These are phyloP conservation scores for Hydrocynus forskahlii DNA, from an alignment of 2,797 vertebrate species.

Conservation along the genomic window DNA sequence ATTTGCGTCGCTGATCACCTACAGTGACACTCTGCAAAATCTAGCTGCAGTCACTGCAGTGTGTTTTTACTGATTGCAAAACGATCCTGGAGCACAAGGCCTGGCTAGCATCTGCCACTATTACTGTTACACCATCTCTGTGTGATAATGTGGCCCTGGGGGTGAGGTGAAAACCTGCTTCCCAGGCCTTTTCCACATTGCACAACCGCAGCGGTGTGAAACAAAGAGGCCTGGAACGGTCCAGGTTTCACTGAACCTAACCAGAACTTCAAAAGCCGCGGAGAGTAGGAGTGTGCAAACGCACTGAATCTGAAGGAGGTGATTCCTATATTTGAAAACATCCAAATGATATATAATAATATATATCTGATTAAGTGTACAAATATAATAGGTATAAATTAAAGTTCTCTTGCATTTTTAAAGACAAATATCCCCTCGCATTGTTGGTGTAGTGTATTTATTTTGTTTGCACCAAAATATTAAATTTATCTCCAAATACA, in stretches of 20 bases:
- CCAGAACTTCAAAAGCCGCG: not conserved
- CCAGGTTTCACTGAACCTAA: not conserved
- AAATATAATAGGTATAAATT: too few species aligned
- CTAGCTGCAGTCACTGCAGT: not conserved
- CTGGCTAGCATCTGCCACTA: conserved; percentile 34
- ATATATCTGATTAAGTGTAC: too few species aligned
- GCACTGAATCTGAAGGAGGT: not conserved
- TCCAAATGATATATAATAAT: too few species aligned
- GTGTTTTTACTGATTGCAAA: conserved; percentile 17
- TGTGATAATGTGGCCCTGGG: conserved; percentile 35
- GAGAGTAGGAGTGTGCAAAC: too few species aligned
- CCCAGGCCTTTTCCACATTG: conserved; percentile 39
- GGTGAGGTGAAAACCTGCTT: conserved; percentile 38
- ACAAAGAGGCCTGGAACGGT: not conserved
- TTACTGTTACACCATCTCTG: conserved; percentile 40
- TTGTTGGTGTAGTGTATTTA: too few species aligned
- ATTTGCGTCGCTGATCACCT: not conserved
- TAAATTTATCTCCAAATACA: too few species aligned
- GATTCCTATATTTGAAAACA: not conserved
- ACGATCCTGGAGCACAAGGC: conserved; percentile 10
- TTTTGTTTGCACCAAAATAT: too few species aligned
- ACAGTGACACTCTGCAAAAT: not conserved
- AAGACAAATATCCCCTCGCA: too few species aligned
- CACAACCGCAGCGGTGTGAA: conserved; percentile 36
- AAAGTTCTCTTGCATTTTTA: too few species aligned